phyloP scores from a whole-genome alignment of 2,113 vertebrate genomes.

The Hippopotamus amphibius region DNA sequence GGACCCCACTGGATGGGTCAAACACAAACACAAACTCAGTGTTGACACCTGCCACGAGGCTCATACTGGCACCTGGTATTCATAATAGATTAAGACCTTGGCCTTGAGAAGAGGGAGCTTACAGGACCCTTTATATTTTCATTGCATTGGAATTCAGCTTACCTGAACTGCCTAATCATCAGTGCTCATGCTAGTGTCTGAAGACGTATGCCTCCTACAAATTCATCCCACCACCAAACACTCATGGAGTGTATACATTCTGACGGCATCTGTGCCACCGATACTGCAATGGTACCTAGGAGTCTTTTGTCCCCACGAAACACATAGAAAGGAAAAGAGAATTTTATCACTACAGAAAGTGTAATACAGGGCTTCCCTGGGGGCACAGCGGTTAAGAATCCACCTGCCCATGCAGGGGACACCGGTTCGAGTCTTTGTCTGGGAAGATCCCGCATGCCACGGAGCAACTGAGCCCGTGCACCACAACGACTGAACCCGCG shows the following conservation, averaged over 20 bases:
- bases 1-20: neutral
- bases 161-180: neutral
- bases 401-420: too few species aligned
- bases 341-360: neutral
- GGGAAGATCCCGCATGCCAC: too few species aligned
- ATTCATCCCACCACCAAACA: neutral
- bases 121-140: neutral
- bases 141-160: neutral
- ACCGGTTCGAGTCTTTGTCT: too few species aligned
- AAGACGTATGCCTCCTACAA: neutral
- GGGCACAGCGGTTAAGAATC: too few species aligned
- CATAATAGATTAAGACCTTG: neutral
- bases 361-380: too few species aligned
- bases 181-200: accelerated
- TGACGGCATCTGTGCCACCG: neutral
- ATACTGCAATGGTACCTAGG: neutral
- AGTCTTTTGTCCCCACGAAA: too few species aligned
- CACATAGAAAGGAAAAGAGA: neutral
- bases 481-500: too few species aligned
- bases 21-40: neutral
- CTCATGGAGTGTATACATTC: neutral
- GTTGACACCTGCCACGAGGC: accelerated
- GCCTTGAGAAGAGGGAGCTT: neutral
- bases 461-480: too few species aligned
- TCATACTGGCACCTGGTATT: neutral